These are phyloP conservation scores for Chamaea fasciata DNA, from an alignment of 2,113 vertebrate species.

Conservation along the genomic window DNA sequence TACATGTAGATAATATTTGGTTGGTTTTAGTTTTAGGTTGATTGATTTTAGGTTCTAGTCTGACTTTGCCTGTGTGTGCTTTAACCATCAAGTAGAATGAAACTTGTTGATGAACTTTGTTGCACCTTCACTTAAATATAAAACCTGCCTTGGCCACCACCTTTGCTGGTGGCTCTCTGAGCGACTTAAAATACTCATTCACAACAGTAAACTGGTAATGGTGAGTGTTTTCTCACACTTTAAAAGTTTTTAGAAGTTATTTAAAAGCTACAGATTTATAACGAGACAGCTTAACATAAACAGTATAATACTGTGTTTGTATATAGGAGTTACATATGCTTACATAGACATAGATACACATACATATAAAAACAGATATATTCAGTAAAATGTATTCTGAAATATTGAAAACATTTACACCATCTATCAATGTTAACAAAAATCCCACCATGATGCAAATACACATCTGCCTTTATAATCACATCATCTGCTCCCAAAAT, in stretches of 20 bases:
- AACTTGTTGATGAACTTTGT: background rate
- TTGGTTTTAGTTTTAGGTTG: background rate
- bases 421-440: background rate
- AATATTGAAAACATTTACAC: background rate
- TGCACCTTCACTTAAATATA: background rate
- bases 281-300: background rate
- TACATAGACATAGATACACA: background rate
- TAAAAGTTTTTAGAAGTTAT: too few species aligned
- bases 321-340: background rate
- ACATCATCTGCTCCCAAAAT: background rate
- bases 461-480: background rate
- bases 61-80: background rate
- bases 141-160: background rate
- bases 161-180: background rate
- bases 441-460: background rate
- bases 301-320: background rate
- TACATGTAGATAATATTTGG: fast-evolving
- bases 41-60: background rate
- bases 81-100: background rate
- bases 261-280: background rate
- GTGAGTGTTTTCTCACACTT: background rate
- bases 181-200: fast-evolving
- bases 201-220: background rate
- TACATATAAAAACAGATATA: background rate
- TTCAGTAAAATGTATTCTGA: background rate